phyloP scores from a whole-genome alignment of 2,113 vertebrate genomes.

The Patagioenas fasciata region DNA sequence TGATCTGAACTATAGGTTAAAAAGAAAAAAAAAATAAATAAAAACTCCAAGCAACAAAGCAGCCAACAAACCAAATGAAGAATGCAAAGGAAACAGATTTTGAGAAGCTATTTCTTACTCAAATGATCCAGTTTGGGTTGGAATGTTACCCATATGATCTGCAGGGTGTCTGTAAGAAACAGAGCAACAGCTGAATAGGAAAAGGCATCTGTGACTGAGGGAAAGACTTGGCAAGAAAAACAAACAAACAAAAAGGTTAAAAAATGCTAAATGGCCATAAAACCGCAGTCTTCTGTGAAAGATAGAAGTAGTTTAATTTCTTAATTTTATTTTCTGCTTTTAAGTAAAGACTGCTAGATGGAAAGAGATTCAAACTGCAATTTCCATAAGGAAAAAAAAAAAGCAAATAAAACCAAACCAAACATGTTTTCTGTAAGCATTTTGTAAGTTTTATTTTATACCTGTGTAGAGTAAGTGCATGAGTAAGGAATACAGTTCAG shows the following conservation, averaged over 20 bases:
- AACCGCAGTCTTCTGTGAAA: conserved; percentile 37
- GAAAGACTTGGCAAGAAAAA: conserved; percentile 62
- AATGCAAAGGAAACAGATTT: conserved; percentile 59
- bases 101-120: conserved; percentile 18
- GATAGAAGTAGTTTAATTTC: neutral
- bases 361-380: neutral
- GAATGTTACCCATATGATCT: conserved; percentile 52
- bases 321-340: conserved; percentile 43
- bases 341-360: conserved; percentile 11
- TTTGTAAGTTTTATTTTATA: neutral
- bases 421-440: neutral
- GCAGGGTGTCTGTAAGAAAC: conserved; percentile 56
- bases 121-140: conserved; percentile 44
- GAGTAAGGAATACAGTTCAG: neutral
- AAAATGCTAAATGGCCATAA: conserved; percentile 54
- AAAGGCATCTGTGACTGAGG: conserved; percentile 60
- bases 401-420: rapidly evolving
- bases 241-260: conserved; percentile 44
- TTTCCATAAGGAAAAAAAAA: neutral
- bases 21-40: neutral
- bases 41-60: neutral
- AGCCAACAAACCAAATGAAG: neutral
- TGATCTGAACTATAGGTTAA: neutral
- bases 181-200: conserved; percentile 63
- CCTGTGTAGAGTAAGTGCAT: neutral